Evolutionary conservation across 1,140 invertebrate genomes (phyloP), one percentile per base, ranked within the genome.

Genomic region (Drosophila dunni): DNA sequence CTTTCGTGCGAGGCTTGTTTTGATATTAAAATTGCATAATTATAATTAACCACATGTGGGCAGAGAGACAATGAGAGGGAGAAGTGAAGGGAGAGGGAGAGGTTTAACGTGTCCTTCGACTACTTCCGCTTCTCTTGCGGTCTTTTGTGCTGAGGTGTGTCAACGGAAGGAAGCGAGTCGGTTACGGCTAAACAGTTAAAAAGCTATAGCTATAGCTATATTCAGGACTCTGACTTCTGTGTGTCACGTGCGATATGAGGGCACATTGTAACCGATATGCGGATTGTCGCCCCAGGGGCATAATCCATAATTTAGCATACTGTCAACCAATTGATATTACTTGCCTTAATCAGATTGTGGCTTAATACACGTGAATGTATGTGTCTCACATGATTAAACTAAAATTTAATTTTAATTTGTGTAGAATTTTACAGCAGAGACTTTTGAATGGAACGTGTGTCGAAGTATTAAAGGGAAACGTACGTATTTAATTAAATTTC

Each of bases 21-120:
- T 90, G 78, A 86, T 91, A 91, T 91, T 91, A 90, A 91, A 91
- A 90, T 90, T 91, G 90, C 78, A 80, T 91, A 91, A 91, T 91
- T 91, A 91, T 90, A 91, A 91, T 91, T 91, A 91, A 91, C 80
- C 90, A 84, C 90, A 90, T 91, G 84, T 91, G 88, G 73, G 73
- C 72, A 33, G 48, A 57, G 72, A 29, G 24, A 29, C 24, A 29
- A 29, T 5, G 24, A 29, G 24, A 29, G 24, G 1, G 24, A 29
- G 6, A 29, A 29, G 24, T 4, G 24, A 4, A 29, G 24, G 7
- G 11, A 2, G 33, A 2, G 8, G 15, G 9, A 50, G 0, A 15
- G 15, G 44, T 46, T 46, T 17, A 17, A 42, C 2, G 10, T 29
- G 76, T 77, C 73, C 77, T 69, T 40, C 58, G 67, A 72, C 69